Percentiles rank a stretch among this genome's conserved stretches.
These are phyloP conservation scores for Sinhomidia bicolor DNA, from an alignment of 2,888 invertebrate genomes.

Conservation along the genomic window DNA sequence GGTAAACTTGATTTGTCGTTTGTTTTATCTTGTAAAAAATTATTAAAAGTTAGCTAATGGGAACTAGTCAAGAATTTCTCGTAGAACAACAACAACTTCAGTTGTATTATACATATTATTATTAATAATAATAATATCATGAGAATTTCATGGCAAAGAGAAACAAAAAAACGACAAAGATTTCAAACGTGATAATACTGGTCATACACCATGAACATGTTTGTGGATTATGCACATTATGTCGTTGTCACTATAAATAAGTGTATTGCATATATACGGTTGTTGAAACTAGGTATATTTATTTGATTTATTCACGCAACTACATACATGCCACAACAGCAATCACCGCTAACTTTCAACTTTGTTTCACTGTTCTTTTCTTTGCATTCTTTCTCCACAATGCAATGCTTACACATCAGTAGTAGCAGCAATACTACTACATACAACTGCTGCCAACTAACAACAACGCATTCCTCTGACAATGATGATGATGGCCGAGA, in stretches of 20 bases:
- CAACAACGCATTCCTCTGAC: not conserved
- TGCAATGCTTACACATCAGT: not conserved
- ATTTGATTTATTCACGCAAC: slow-evolving; percentile 43
- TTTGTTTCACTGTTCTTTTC: not conserved
- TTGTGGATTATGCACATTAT: slow-evolving; percentile 11
- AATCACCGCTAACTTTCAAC: not conserved
- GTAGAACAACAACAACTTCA: not conserved
- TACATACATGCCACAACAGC: not conserved
- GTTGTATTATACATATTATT: not conserved
- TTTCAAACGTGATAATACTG: not conserved
- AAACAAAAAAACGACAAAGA: slow-evolving; percentile 3
- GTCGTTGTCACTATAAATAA: not conserved
- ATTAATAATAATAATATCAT: not conserved
- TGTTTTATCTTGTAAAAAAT: not conserved
- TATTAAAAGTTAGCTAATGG: slow-evolving; percentile 6
- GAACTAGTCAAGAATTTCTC: slow-evolving; percentile 23
- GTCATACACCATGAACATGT: not conserved
- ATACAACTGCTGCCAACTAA: no score
- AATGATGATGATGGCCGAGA: not conserved
- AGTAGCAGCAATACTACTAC: not conserved
- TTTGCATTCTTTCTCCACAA: slow-evolving; percentile 20
- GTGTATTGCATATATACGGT: not conserved
- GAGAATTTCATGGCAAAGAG: not conserved
- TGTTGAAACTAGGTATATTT: slow-evolving; percentile 7
- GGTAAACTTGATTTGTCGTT: slow-evolving; percentile 36